A percentile compares a stretch with the other conserved stretches of the same genome.
These are phyloP conservation scores for Pseudopleuronectes americanus DNA, from an alignment of 2,797 vertebrate genomes.

Conservation along the genomic window DNA sequence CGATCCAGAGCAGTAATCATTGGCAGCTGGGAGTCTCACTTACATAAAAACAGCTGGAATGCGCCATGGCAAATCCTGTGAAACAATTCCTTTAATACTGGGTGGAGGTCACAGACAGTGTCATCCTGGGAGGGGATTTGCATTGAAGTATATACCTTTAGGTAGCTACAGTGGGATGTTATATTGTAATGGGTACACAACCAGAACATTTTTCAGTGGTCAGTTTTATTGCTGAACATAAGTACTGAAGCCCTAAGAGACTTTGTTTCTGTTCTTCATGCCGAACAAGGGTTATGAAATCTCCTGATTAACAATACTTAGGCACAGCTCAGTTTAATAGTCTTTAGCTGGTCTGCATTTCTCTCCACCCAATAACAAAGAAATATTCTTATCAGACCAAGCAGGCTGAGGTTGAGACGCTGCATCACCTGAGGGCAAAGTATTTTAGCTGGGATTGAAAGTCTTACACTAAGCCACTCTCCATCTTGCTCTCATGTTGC, in stretches of 20 bases:
- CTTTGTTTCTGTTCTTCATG: conserved; percentile 44
- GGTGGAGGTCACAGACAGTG: conserved; percentile 71
- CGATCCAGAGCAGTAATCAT: conserved; percentile 72
- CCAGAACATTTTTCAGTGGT: conserved; percentile 26
- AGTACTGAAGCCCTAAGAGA: conserved; percentile 18
- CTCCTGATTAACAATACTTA: conserved; percentile 66
- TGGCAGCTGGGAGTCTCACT: conserved; percentile 76
- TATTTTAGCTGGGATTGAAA: conserved; percentile 76
- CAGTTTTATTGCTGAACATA: conserved; percentile 38
- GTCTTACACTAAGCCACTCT: conserved; percentile 76
- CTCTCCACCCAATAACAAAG: conserved; percentile 74
- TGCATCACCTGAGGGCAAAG: conserved; percentile 75
- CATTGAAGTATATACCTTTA: conserved; percentile 31
- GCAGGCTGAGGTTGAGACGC: conserved; percentile 79
- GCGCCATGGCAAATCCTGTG: conserved; percentile 56
- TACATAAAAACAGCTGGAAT: conserved; percentile 72
- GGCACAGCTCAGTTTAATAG: conserved; percentile 69
- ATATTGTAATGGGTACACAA: conserved; percentile 21
- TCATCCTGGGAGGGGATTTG: conserved; percentile 59
- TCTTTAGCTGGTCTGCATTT: conserved; percentile 70
- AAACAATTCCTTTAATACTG: conserved; percentile 65
- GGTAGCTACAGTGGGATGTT: conserved; percentile 27
- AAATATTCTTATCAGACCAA: conserved; percentile 74
- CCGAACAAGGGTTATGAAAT: conserved; percentile 64
- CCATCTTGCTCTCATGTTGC: conserved; percentile 49